Base-by-base conservation (phyloP, 2,113 vertebrate genomes). In the Cryptotis parvus region DNA sequence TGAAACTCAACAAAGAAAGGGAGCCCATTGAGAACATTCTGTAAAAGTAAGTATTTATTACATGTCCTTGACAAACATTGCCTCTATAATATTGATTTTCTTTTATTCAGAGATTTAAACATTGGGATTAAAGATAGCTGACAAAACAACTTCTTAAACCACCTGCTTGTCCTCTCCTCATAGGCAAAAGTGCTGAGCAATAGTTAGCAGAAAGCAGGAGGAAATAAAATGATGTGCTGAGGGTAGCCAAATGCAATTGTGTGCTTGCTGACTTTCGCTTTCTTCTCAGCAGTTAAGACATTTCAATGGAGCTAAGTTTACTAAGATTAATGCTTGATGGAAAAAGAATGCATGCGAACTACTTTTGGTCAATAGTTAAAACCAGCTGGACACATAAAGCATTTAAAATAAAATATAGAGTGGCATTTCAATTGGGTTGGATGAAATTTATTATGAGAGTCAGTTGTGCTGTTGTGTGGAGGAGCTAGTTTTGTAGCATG, bases 41-140 rank as follows among this genome's bases (percentile, higher is more conserved):
- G 86, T 96, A 89, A 97, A 98, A 95, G 95, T 98, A 97, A 97
- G 96, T 98, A 91, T 98, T 98, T 98, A 97, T 98, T 97, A 94
- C 90, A 74, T 92, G 80, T 92, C 80, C 61, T 96, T 96, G 94
- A 97, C 96, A 98, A 98, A 97, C 95, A 96, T 96, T 96, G 96
- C 93, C 93, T 96, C 92, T 84, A 95, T 96, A 97, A 96, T 97
- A 98, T 98, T 97, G 97, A 94, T 96, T 96, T 94, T 95, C 91
- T 96, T 97, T 94, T 82, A 95, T 96, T 97, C 95, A 90, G 91
- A 95, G 95, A 96, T 97, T 95, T 97, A 96, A 94, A 83, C 90
- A 96, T 95, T 95, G 81, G 97, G 94, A 97, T 98, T 98, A 97
- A 97, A 97, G 97, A 96, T 95, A 98, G 97, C 96, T 97, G 97